Evolutionary conservation across 2,113 vertebrate genomes (phyloP).

Genomic region (Perca flavescens): DNA sequence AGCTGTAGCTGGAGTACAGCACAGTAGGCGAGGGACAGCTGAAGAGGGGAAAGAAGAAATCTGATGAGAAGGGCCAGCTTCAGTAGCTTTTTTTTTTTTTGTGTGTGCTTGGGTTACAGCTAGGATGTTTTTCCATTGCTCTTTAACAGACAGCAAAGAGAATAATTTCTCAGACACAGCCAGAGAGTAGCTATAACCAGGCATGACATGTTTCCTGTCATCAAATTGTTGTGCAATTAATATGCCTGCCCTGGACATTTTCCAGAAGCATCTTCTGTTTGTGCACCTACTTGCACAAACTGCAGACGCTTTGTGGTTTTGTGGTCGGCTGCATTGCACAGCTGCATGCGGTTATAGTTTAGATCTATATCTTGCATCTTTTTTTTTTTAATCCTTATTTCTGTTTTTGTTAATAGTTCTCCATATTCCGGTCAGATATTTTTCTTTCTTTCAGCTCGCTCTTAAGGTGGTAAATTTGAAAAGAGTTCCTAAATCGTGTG

Average conservation of each 20-base stretch:
- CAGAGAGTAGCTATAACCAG: slow-evolving; percentile 28
- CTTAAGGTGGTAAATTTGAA: not conserved
- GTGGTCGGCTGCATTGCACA: slow-evolving; percentile 26
- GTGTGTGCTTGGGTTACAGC: not conserved
- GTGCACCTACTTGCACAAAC: slow-evolving; percentile 31
- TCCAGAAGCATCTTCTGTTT: slow-evolving; percentile 36
- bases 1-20: slow-evolving; percentile 37
- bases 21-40: slow-evolving; percentile 6
- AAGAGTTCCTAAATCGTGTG: not conserved
- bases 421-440: not conserved
- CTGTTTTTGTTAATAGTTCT: not conserved
- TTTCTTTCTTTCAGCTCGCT: not conserved
- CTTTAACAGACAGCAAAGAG: not conserved
- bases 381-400: not conserved
- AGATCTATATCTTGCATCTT: not conserved
- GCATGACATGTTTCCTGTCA: slow-evolving; percentile 40
- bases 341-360: slow-evolving; percentile 11
- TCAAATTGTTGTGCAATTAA: slow-evolving; percentile 36
- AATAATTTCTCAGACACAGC: slow-evolving; percentile 24
- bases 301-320: slow-evolving; percentile 25
- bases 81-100: not conserved
- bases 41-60: slow-evolving; percentile 4
- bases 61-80: not conserved
- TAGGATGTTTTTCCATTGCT: not conserved
- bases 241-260: slow-evolving; percentile 26